A percentile compares a stretch with the other conserved stretches of the same genome.
phyloP scores from a whole-genome alignment of 2,888 invertebrate genomes.

The Schrankia costaestrigalis region DNA sequence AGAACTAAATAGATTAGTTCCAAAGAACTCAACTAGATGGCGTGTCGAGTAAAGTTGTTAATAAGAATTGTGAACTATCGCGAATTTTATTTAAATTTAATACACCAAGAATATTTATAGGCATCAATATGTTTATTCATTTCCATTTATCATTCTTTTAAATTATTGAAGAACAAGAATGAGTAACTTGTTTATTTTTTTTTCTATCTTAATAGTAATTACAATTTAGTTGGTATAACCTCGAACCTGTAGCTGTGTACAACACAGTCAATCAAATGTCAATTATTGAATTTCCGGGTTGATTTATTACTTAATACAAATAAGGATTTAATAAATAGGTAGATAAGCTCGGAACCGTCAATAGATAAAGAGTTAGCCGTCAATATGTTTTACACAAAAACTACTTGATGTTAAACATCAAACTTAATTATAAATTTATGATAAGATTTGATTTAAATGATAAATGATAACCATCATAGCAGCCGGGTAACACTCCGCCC shows the following conservation, averaged over 20 bases:
- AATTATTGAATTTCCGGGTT: conserved; percentile 33
- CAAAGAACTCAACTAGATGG: conserved; percentile 42
- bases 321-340: too few relatives aligned
- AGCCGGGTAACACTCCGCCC: too few relatives aligned
- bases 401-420: too few relatives aligned
- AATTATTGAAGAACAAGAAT: conserved; percentile 25
- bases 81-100: conserved; percentile 3
- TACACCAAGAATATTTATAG: conserved; percentile 15
- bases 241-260: conserved; percentile 25
- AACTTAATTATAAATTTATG: too few relatives aligned
- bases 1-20: conserved; percentile 43
- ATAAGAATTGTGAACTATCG: conserved; percentile 5
- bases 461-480: too few relatives aligned
- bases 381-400: too few relatives aligned
- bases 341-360: too few relatives aligned
- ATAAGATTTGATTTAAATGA: too few relatives aligned
- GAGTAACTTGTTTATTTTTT: conserved; percentile 25
- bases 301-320: conserved; percentile 21
- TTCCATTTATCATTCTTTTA: conserved; percentile 15
- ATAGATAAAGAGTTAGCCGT: too few relatives aligned
- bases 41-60: conserved; percentile 18
- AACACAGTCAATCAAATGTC: conserved; percentile 33
- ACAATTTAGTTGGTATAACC: conserved; percentile 22
- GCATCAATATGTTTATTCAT: conserved; percentile 17
- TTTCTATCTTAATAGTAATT: conserved; percentile 26